These are phyloP conservation scores for Subanguina moxae DNA, from an alignment of 1,140 invertebrate species.

Conservation along the genomic window DNA sequence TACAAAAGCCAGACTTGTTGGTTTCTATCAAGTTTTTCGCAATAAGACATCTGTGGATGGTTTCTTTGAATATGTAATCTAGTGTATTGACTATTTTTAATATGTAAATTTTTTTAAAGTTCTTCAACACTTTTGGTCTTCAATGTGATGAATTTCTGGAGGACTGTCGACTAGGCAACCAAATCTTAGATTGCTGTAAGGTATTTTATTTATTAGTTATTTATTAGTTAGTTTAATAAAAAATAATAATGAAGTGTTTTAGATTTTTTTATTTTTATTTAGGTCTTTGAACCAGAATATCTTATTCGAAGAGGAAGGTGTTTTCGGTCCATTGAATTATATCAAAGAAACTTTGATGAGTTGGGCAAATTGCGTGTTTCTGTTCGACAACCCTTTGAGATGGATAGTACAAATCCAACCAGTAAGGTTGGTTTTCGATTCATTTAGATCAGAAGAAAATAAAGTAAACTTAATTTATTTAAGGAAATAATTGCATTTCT, in stretches of 20 bases:
- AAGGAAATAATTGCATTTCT: slow-evolving; percentile 32
- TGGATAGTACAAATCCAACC: slow-evolving; percentile 10
- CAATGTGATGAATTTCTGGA: slow-evolving; percentile 24
- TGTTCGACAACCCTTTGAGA: slow-evolving; percentile 10
- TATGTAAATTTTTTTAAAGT: slow-evolving; percentile 5
- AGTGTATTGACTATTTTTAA: background rate
- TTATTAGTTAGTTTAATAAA: too few relatives aligned
- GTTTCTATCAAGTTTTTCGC: slow-evolving; percentile 18
- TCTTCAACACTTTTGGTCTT: slow-evolving; percentile 26
- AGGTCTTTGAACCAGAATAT: slow-evolving; percentile 32
- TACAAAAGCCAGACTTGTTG: slow-evolving; percentile 1
- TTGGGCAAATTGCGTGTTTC: slow-evolving; percentile 25
- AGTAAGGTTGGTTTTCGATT: background rate
- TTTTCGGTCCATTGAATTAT: slow-evolving; percentile 22
- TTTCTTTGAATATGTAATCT: slow-evolving; percentile 21
- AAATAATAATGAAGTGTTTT: too few relatives aligned
- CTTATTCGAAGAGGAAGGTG: slow-evolving; percentile 27
- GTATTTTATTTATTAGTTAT: slow-evolving; percentile 15
- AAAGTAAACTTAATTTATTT: background rate
- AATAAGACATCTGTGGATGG: slow-evolving; percentile 9
- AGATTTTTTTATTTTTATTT: too few relatives aligned
- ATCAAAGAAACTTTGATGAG: slow-evolving; percentile 31
- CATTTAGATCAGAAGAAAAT: background rate
- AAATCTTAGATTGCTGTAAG: slow-evolving; percentile 29
- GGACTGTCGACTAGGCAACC: slow-evolving; percentile 24